Evolutionary conservation across 1,140 invertebrate species (phyloP), one percentile per base, ranked within the genome.

Genomic region (Diorhabda elongata): DNA sequence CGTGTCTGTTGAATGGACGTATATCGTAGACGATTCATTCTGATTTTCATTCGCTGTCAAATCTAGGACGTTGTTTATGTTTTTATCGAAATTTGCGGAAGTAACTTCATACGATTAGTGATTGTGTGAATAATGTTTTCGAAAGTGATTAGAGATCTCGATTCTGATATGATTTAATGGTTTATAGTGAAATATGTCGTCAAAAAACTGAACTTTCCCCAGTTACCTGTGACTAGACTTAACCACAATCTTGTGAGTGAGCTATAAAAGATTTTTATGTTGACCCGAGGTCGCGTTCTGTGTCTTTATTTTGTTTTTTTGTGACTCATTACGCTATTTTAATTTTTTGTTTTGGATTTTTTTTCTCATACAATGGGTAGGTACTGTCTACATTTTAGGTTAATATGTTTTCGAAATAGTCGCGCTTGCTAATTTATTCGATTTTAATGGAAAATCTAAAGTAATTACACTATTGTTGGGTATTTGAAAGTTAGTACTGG

Each of bases 271-370:
- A 65, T 58, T 65, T 65, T 57, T 41, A 5, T 57, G 63, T 3
- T 62, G 61, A 62, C 9, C 44, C 7, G 42, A 42, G 64, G 47
- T 47, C 64, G 64, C 42, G 64, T 57, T 65, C 9, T 65, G 45
- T 65, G 64, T 11, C 41, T 63, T 62, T 9, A 47, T 4, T 67
- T 61, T 67, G 68, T 61, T 65, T 57, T n/a, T 64, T 67, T 67
- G 68, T 72, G 71, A 72, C 67, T 72, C 67, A 72, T 69, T 69
- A 56, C 45, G 43, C 44, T 62, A 66, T 67, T 64, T 7, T 9
- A 11, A 5, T 56, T 62, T 63, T 66, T 52, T 52, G 47, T 52
- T 44, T 44, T 7, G 5, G 41, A 41, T 43, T 42, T 58, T 69
- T 67, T 62, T 62, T 42, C 64, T 58, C 47, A 71, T 42, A 61